phyloP scores from a whole-genome alignment of 37 sponge, comb jelly and placozoan genomes.

The Diacarnus erythraeanus region DNA sequence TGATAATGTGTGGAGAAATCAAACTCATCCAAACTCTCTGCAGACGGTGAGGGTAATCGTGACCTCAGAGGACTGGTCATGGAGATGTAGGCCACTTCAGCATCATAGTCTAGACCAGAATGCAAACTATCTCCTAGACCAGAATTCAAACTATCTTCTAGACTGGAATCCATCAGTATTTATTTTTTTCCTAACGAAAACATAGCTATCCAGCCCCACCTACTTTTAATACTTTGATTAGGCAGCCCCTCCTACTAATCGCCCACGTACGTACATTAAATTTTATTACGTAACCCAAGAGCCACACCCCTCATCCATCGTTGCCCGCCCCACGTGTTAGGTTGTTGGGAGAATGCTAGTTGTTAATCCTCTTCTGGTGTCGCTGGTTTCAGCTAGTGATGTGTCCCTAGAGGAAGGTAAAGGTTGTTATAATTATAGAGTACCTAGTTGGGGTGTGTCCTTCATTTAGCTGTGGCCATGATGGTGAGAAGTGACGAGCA shows the following conservation, averaged over 20 bases:
- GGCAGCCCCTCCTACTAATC: slow-evolving; percentile 1
- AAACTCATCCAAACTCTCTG: not conserved
- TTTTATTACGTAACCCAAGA: too few species aligned
- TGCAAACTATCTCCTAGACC: not conserved
- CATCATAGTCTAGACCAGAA: slow-evolving; percentile 39
- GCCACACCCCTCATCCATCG: too few species aligned
- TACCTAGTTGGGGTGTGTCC: too few species aligned
- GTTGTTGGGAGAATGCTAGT: not conserved
- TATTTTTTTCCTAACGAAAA: too few species aligned
- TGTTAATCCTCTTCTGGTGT: not conserved
- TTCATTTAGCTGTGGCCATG: too few species aligned
- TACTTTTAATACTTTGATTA: not conserved
- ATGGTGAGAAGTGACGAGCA: too few species aligned
- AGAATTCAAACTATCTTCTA: not conserved
- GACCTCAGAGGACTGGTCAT: slow-evolving; percentile 28
- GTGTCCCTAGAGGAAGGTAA: not conserved
- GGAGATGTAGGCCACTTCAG: slow-evolving; percentile 59
- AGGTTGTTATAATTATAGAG: not conserved
- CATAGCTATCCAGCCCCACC: not conserved
- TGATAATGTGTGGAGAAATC: not conserved
- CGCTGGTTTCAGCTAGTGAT: not conserved
- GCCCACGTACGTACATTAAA: too few species aligned
- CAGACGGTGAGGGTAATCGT: not conserved
- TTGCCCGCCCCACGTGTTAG: not conserved
- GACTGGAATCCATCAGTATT: not conserved